Evolutionary conservation across 2,888 invertebrate genomes (phyloP).

Genomic region (Watsonalla cultraria): DNA sequence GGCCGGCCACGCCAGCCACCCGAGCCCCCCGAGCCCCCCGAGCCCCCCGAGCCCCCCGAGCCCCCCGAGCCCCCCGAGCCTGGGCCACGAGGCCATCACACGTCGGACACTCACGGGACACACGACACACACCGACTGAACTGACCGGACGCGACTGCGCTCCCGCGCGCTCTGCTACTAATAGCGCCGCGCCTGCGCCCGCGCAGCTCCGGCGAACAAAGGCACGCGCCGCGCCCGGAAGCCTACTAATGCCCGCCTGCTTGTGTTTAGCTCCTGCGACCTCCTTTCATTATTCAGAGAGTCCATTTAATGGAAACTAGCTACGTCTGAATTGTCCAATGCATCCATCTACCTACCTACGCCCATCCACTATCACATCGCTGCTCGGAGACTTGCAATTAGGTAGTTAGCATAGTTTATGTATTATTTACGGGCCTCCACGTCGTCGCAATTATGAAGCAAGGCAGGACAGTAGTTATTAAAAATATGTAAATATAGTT

Average conservation of each 20-base stretch:
- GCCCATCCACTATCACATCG: no score
- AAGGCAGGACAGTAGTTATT: no score
- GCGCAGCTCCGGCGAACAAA: slow-evolving; percentile 20
- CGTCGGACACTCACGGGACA: slow-evolving; percentile 6
- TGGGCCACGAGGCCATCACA: slow-evolving; percentile 5
- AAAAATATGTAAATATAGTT: no score
- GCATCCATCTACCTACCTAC: neutral
- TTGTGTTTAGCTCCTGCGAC: slow-evolving; percentile 24
- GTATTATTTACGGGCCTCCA: no score
- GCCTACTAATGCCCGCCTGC: slow-evolving; percentile 23
- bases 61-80: no score
- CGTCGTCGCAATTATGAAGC: no score
- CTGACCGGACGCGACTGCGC: slow-evolving; percentile 23
- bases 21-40: slow-evolving; percentile 9
- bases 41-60: no score
- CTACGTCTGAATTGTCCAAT: neutral
- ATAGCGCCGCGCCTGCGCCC: slow-evolving; percentile 20
- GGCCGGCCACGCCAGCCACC: slow-evolving; percentile 6
- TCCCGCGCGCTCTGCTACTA: slow-evolving; percentile 20
- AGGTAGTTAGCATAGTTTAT: no score
- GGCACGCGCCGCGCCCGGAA: slow-evolving; percentile 24
- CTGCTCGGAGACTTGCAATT: no score
- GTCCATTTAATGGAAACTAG: slow-evolving; percentile 14
- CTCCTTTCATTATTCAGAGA: slow-evolving; percentile 1
- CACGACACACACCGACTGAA: slow-evolving; percentile 4